These are phyloP conservation scores for Sapajus apella DNA, from an alignment of 2,113 vertebrate species.

Conservation along the genomic window DNA sequence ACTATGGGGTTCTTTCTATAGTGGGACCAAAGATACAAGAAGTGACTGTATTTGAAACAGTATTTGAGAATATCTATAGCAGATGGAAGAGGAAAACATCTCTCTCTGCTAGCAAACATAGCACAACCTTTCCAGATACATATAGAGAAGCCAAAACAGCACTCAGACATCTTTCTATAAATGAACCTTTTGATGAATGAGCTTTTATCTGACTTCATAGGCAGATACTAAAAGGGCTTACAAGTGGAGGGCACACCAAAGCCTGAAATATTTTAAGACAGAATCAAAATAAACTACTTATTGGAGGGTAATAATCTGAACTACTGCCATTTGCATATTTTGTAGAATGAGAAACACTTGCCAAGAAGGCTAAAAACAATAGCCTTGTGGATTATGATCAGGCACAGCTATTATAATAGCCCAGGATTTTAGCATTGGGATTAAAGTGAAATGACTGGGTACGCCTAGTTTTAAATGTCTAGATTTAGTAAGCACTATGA, in stretches of 20 bases:
- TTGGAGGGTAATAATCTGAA: neutral
- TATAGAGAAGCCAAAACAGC: neutral
- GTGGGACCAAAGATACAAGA: neutral
- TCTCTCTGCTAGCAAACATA: neutral
- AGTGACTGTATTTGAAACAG: neutral
- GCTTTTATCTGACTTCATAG: neutral
- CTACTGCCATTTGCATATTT: neutral
- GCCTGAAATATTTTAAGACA: neutral
- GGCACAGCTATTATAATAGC: neutral
- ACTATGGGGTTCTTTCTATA: neutral
- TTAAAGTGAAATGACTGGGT: neutral
- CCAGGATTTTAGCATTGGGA: neutral
- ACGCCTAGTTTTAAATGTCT: neutral
- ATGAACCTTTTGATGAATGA: neutral
- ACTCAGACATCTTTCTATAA: neutral
- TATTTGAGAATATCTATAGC: constrained; percentile 10
- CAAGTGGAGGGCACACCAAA: neutral
- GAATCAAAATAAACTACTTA: neutral
- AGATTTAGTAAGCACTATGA: neutral
- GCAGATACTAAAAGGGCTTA: neutral
- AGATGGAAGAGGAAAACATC: neutral
- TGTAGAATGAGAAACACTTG: neutral
- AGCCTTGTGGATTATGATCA: neutral
- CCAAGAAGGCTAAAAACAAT: neutral
- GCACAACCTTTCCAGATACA: neutral